A percentile compares a stretch with the other conserved stretches of the same genome.
These are phyloP conservation scores for Mythimna impura DNA, from an alignment of 2,888 invertebrate genomes.

Conservation along the genomic window DNA sequence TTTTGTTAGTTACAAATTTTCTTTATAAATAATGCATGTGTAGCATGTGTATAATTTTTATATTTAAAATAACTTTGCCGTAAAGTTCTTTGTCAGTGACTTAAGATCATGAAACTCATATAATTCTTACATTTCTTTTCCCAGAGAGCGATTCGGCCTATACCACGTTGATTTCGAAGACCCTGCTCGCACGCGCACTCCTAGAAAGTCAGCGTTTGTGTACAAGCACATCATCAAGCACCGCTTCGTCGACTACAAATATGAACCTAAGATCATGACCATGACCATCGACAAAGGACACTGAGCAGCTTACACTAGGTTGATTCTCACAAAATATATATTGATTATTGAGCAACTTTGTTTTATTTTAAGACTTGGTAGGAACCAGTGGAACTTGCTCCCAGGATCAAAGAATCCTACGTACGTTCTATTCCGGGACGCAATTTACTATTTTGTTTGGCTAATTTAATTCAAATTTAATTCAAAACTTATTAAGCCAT, in stretches of 20 bases:
- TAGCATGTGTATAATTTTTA: no score
- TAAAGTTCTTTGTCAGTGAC: background rate
- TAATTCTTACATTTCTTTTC: conserved; percentile 24
- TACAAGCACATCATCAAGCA: conserved; percentile 89
- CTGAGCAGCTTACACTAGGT: conserved; percentile 4
- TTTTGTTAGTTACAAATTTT: no score
- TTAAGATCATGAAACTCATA: background rate
- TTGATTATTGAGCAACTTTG: background rate
- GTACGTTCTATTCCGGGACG: no score
- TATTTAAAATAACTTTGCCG: no score
- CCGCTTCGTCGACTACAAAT: conserved; percentile 78
- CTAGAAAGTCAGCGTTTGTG: conserved; percentile 91
- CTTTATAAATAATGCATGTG: no score
- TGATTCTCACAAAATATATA: background rate
- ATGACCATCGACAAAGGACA: conserved; percentile 80
- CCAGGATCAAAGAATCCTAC: no score
- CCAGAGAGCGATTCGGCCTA: conserved; percentile 91
- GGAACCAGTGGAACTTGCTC: no score
- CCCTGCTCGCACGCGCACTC: conserved; percentile 90
- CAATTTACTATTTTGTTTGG: no score
- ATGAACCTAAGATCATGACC: conserved; percentile 74
- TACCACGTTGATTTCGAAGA: conserved; percentile 92
- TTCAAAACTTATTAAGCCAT: no score
- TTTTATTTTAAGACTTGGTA: background rate
- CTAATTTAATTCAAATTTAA: no score